Evolutionary conservation across 2,888 invertebrate species (phyloP).

Genomic region (Flexamia atlantica): DNA sequence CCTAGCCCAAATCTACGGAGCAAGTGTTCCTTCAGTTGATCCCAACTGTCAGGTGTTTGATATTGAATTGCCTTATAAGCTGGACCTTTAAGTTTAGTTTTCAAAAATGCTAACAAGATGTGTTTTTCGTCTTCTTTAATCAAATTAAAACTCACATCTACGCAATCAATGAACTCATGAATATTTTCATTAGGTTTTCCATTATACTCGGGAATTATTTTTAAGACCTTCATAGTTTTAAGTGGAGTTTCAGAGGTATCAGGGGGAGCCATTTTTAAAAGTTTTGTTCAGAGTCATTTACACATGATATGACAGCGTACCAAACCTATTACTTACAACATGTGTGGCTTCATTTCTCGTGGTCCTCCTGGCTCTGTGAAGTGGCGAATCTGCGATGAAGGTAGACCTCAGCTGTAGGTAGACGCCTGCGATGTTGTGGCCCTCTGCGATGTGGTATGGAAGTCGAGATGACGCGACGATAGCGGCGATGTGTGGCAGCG

Average conservation of each 20-base stretch:
- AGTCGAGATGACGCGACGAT: too few relatives aligned
- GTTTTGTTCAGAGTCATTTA: too few relatives aligned
- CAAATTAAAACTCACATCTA: background rate
- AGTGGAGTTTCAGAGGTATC: background rate
- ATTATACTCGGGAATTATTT: conserved; percentile 20
- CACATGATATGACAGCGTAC: too few relatives aligned
- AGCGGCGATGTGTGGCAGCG: too few relatives aligned
- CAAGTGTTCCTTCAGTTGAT: conserved; percentile 34
- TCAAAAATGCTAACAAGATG: background rate
- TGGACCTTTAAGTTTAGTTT: background rate
- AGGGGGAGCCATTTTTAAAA: too few relatives aligned
- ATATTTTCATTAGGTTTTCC: background rate
- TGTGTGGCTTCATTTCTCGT: too few relatives aligned
- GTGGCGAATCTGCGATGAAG: too few relatives aligned
- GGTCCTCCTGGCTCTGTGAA: too few relatives aligned
- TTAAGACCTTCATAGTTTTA: background rate
- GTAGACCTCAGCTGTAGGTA: too few relatives aligned
- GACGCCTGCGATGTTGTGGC: too few relatives aligned
- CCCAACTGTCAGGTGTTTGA: background rate
- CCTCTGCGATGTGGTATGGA: too few relatives aligned
- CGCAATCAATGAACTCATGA: conserved; percentile 34
- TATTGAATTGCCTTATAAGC: conserved; percentile 46
- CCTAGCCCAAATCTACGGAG: conserved; percentile 36
- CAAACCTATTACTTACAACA: too few relatives aligned
- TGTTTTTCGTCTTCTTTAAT: background rate